A percentile compares a stretch with the other conserved stretches of the same genome.
phyloP scores from a whole-genome alignment of 2,113 vertebrate genomes.

The Pavo muticus region DNA sequence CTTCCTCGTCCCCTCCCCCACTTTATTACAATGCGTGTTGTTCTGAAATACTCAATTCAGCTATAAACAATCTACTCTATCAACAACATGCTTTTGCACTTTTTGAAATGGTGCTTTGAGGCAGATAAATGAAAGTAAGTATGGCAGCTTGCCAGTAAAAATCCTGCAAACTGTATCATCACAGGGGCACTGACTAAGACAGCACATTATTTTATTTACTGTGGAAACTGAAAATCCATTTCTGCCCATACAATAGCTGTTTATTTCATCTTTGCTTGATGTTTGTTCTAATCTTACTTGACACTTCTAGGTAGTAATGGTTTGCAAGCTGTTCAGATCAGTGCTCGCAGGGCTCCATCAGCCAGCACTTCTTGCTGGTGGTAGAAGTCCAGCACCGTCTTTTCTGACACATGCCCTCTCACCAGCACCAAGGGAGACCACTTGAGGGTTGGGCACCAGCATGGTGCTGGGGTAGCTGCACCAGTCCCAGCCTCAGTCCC shows the following conservation, averaged over 20 bases:
- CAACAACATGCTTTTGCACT: conserved; percentile 99
- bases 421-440: background rate
- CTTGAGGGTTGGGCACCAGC: background rate
- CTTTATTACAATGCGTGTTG: conserved; percentile 87
- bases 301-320: conserved; percentile 72
- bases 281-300: conserved; percentile 78
- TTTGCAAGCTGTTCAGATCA: conserved; percentile 70
- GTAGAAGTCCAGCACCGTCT: conserved; percentile 9
- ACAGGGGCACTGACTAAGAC: conserved; percentile 69
- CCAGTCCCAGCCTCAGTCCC: background rate
- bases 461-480: background rate
- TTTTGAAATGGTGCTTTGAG: conserved; percentile 90
- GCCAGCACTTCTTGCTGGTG: background rate
- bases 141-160: conserved; percentile 89
- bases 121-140: conserved; percentile 90
- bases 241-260: conserved; percentile 76
- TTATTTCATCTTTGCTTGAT: conserved; percentile 76
- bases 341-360: conserved; percentile 16
- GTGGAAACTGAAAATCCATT: conserved; percentile 78
- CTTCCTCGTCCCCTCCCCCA: conserved; percentile 72
- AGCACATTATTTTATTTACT: conserved; percentile 76
- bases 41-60: conserved; percentile 86
- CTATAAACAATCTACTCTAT: conserved; percentile 94
- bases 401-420: background rate
- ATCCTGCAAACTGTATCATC: conserved; percentile 81